Conservation (phyloP, 2,797 vertebrate genomes). For the Potorous gilbertii region DNA sequence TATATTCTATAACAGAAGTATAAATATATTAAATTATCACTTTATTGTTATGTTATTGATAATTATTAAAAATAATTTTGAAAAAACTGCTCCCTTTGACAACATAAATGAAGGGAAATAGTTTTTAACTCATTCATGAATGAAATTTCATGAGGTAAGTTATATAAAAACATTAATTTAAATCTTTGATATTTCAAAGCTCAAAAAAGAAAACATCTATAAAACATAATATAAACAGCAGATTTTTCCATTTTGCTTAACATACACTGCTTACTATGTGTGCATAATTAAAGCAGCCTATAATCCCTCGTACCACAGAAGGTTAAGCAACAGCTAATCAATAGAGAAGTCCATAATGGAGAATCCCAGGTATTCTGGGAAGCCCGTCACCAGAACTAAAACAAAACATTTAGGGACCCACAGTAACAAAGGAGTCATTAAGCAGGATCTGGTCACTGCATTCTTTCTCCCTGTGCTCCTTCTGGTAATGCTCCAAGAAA, state of each 20-base stretch:
- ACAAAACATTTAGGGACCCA: conserved; percentile 84
- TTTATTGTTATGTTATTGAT: too few species aligned
- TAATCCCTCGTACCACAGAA: conserved; percentile 60
- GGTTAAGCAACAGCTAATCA: conserved; percentile 72
- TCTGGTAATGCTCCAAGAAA: conserved; percentile 86
- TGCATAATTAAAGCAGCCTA: conserved; percentile 65
- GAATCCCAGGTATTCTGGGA: conserved; percentile 75
- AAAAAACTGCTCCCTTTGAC: neutral
- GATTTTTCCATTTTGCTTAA: conserved; percentile 53
- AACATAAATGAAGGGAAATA: conserved; percentile 50
- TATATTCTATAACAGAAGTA: neutral
- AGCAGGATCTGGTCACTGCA: conserved; percentile 80
- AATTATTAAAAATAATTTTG: neutral
- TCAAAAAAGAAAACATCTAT: conserved; percentile 50
- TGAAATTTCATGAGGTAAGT: conserved; percentile 60
- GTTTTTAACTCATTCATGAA: conserved; percentile 41
- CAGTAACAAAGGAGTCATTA: conserved; percentile 80
- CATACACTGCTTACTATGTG: conserved; percentile 53
- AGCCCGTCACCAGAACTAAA: conserved; percentile 80
- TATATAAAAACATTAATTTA: conserved; percentile 62
- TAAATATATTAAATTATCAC: neutral
- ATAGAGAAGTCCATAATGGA: conserved; percentile 57
- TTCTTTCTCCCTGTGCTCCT: conserved; percentile 82
- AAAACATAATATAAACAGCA: conserved; percentile 64
- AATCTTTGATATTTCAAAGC: conserved; percentile 38